Evolutionary conservation across 2,113 vertebrate genomes (phyloP).

Genomic region (Poeciliopsis turrubarensis): DNA sequence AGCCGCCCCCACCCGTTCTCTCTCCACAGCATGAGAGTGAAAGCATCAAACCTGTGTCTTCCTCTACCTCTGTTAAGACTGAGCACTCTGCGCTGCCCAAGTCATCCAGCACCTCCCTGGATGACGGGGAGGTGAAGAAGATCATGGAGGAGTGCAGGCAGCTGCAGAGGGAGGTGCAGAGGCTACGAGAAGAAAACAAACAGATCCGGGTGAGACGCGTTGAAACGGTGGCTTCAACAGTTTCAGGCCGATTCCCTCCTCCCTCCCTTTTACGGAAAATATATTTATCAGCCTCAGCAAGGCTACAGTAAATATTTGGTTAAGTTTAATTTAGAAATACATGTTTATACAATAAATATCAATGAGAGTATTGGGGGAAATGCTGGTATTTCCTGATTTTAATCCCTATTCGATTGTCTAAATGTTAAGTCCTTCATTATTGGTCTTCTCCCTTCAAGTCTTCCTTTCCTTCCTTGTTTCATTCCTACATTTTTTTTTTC

Average conservation of each 20-base stretch:
- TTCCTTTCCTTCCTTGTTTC: too few relatives aligned
- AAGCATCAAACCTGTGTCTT: constrained; percentile 88
- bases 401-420: too few relatives aligned
- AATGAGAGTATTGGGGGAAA: too few relatives aligned
- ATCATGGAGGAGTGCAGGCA: constrained; percentile 94
- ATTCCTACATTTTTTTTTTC: too few relatives aligned
- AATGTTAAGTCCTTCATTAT: too few relatives aligned
- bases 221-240: background rate
- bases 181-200: constrained; percentile 93
- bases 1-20: constrained; percentile 21
- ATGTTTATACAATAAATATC: too few relatives aligned
- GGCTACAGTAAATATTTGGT: too few relatives aligned
- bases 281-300: too few relatives aligned
- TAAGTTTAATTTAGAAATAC: too few relatives aligned
- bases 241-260: background rate
- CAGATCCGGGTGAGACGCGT: constrained; percentile 86
- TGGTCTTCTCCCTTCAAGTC: too few relatives aligned
- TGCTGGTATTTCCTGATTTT: too few relatives aligned
- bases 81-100: constrained; percentile 86
- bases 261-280: too few relatives aligned
- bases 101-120: constrained; percentile 87
- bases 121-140: constrained; percentile 91
- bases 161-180: constrained; percentile 91
- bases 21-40: constrained; percentile 90
- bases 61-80: constrained; percentile 87